phyloP scores from a whole-genome alignment of 2,888 invertebrate species.

The Drosophila testacea region DNA sequence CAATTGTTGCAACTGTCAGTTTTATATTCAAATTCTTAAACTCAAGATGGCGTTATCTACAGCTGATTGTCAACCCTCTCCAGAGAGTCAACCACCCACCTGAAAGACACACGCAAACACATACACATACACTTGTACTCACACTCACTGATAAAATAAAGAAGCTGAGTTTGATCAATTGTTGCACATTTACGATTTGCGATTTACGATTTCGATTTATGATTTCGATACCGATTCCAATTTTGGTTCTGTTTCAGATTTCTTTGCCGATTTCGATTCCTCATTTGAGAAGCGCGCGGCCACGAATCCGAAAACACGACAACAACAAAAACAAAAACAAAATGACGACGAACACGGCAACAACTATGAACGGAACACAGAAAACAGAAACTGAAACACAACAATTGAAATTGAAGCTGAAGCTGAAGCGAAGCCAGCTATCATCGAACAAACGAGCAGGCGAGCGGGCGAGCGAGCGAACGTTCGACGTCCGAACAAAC shows the following conservation, averaged over 20 bases:
- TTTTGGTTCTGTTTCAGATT: constrained; percentile 20
- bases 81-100: constrained; percentile 6
- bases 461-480: constrained; percentile 34
- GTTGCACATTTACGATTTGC: constrained; percentile 22
- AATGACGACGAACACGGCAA: constrained; percentile 19
- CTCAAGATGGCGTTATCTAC: constrained; percentile 46
- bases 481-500: constrained; percentile 73
- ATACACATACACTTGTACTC: neutral
- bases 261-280: constrained; percentile 33
- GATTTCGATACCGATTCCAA: constrained; percentile 25
- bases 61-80: constrained; percentile 38
- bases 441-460: constrained; percentile 25
- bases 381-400: constrained; percentile 57
- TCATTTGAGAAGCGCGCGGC: constrained; percentile 39
- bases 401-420: constrained; percentile 47
- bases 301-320: constrained; percentile 34
- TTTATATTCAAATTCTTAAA: constrained; percentile 3
- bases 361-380: constrained; percentile 42
- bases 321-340: constrained; percentile 16
- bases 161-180: constrained; percentile 11
- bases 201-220: constrained; percentile 24
- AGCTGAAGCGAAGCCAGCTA: constrained; percentile 49
- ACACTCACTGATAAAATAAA: constrained; percentile 2
- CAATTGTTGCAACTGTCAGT: constrained; percentile 31
- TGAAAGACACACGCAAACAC: constrained; percentile 9